Percentiles rank a stretch among this genome's conserved stretches.
These are phyloP conservation scores for Enteromius mattozi DNA, from an alignment of 2,797 vertebrate species.

Conservation along the genomic window DNA sequence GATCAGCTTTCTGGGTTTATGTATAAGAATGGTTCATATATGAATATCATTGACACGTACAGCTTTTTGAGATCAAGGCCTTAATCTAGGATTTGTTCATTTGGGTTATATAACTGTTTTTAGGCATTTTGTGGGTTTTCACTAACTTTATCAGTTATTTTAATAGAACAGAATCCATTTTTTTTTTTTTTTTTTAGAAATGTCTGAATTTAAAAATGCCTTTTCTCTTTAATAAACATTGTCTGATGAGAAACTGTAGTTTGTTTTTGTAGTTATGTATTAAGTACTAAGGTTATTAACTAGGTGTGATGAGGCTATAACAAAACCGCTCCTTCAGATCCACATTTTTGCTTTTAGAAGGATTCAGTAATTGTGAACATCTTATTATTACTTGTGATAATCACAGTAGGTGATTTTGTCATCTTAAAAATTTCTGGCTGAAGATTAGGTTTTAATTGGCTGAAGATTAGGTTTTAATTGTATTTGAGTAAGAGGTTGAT, in stretches of 20 bases:
- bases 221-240: slow-evolving; percentile 41
- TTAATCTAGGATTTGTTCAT: neutral
- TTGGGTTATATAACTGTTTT: slow-evolving; percentile 31
- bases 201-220: slow-evolving; percentile 9
- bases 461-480: neutral
- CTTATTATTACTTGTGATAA: neutral
- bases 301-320: neutral
- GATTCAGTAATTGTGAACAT: neutral
- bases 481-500: neutral
- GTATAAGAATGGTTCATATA: neutral
- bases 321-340: neutral
- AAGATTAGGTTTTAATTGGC: neutral
- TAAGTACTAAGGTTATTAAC: neutral
- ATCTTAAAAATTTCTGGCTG: neutral
- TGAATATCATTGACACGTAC: neutral
- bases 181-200: slow-evolving; percentile 8
- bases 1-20: neutral
- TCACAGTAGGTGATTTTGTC: neutral
- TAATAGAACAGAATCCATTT: slow-evolving; percentile 18
- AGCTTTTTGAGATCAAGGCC: slow-evolving; percentile 13
- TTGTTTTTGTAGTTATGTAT: neutral
- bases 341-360: neutral
- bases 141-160: slow-evolving; percentile 29
- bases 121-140: slow-evolving; percentile 41
- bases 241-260: neutral